Evolutionary conservation across 2,113 vertebrate genomes (phyloP).

Genomic region (Crotalus tigris): DNA sequence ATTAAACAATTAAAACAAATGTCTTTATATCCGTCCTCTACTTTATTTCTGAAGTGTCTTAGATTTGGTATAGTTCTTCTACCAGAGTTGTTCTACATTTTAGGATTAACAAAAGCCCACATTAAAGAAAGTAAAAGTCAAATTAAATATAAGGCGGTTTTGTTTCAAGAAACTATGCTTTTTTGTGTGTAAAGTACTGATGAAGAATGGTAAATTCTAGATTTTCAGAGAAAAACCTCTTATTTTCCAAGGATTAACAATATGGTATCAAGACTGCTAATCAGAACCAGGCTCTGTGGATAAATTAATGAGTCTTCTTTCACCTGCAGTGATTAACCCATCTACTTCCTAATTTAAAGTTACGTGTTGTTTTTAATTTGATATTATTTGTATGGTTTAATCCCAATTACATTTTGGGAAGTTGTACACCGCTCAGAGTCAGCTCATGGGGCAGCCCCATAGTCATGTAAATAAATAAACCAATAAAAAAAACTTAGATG

Average conservation of each 20-base stretch:
- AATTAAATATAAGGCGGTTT: background rate
- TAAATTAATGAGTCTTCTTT: background rate
- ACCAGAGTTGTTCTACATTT: background rate
- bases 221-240: background rate
- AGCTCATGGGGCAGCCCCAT: background rate
- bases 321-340: too few species aligned
- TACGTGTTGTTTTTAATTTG: background rate
- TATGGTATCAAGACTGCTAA: background rate
- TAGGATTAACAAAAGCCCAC: background rate
- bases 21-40: background rate
- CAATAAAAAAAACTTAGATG: background rate
- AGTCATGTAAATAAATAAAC: background rate
- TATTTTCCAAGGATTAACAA: background rate
- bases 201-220: background rate
- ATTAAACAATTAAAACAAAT: background rate
- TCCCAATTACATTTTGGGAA: background rate
- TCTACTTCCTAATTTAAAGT: background rate
- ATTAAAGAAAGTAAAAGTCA: background rate
- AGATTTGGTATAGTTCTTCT: background rate
- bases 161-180: background rate
- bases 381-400: background rate
- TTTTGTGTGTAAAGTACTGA: background rate
- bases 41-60: background rate
- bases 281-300: too few species aligned
- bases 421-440: background rate